Base-by-base conservation (phyloP, 2,797 vertebrate genomes). In the Tympanoctomys barrerae region DNA sequence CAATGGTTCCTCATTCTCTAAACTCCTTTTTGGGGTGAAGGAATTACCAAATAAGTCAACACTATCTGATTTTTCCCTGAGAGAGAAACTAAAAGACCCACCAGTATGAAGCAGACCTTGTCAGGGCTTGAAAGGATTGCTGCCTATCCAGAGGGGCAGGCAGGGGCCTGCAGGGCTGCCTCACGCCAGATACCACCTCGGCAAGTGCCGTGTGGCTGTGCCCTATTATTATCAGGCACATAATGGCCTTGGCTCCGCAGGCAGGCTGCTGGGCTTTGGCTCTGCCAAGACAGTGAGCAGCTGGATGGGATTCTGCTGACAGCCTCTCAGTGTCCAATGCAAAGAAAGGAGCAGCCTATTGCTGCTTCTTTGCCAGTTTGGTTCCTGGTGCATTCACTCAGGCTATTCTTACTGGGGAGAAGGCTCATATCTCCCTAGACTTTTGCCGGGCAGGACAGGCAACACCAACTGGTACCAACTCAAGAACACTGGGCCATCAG, bases 61-160 rank as follows among this genome's bases (percentile, higher is more conserved):
- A 84, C 39, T 12, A 42, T 84, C 89, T 59, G 89, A 28, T n/a
- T 80, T 75, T 52, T 90, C 91, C 73, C 78, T 71, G 19, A 28
- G 52, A 91, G 84, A 59, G 42, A 46, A 83, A 75, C 49, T 1
- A 22, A n/a, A 95, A 49, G 75, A 70, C 89, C 70, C 13, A 7
- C 57, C 26, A 31, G 54, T 93, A 64, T 71, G 68, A 54, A 62
- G 85, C 24, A 71, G 95, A 89, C 92, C 94, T 70, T 97, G 96
- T 77, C 61, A 28, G 90, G 75, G 73, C 97, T 95, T 93, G 97
- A 93, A 90, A 91, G 90, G 92, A 95, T 59, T 54, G 84, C 19
- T 61, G n/a, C 0, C 0, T 7, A 68, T 70, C 78, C 52, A 39
- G 85, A 59, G 88, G 61, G 33, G 89, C 97, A 97, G 94, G 97